Percentiles rank a stretch among this genome's conserved stretches.
Conservation (phyloP, 2,113 vertebrate species). For the Promerops cafer region DNA sequence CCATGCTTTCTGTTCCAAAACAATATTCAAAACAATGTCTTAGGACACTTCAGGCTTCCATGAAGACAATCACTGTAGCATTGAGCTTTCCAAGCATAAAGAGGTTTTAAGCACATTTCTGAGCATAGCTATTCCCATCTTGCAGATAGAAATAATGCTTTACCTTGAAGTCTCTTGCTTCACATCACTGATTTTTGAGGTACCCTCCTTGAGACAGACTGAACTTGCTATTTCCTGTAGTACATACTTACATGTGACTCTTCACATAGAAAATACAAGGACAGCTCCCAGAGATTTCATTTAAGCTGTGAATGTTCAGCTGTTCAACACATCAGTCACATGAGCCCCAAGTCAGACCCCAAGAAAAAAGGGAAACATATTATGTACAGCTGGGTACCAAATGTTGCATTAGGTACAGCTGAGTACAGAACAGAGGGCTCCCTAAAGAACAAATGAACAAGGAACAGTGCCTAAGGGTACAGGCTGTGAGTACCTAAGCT, state of each 20-base stretch:
- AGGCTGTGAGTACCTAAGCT: not conserved
- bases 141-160: not conserved
- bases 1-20: not conserved
- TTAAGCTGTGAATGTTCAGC: not conserved
- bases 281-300: not conserved
- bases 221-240: not conserved
- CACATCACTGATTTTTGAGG: not conserved
- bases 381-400: not conserved
- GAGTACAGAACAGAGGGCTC: not conserved
- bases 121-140: not conserved
- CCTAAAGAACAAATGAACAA: not conserved
- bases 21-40: not conserved
- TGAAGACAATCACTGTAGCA: not conserved
- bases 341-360: not conserved
- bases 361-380: not conserved
- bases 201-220: not conserved
- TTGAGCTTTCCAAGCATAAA: not conserved
- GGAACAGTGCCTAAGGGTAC: not conserved
- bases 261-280: not conserved
- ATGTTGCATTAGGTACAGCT: not conserved
- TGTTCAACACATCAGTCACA: not conserved
- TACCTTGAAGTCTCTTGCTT: not conserved
- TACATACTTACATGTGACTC: accelerated
- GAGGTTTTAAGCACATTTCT: not conserved
- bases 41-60: not conserved